phyloP scores from a whole-genome alignment of 2,797 vertebrate species.

The Acropternis orthonyx region DNA sequence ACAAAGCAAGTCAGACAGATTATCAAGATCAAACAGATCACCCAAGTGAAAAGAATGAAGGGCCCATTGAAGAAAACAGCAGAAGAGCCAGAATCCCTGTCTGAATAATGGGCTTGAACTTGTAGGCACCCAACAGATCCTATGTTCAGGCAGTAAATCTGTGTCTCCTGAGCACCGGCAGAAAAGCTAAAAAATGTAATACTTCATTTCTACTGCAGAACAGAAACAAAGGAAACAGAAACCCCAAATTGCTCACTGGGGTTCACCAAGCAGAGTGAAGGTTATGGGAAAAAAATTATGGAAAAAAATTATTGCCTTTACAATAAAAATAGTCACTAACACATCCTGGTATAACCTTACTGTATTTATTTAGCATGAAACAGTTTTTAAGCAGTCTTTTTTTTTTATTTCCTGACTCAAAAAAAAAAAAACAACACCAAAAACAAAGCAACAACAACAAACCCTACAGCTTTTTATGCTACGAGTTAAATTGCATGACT shows the following conservation, averaged over 20 bases:
- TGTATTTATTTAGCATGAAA: background rate
- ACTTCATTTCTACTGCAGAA: background rate
- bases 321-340: background rate
- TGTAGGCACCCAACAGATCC: background rate
- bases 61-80: background rate
- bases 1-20: slow-evolving; percentile 30
- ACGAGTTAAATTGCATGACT: background rate
- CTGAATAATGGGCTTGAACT: background rate
- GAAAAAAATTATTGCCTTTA: background rate
- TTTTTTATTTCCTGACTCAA: background rate
- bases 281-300: background rate
- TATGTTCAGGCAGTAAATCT: background rate
- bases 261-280: background rate
- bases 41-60: slow-evolving; percentile 30
- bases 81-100: background rate
- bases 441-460: background rate
- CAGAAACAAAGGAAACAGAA: background rate
- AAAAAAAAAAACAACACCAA: background rate
- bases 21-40: slow-evolving; percentile 51
- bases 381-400: background rate
- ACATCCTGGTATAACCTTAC: background rate
- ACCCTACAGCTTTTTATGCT: background rate
- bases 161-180: accelerated
- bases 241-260: background rate
- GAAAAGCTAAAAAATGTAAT: background rate